Evolutionary conservation across 2,888 invertebrate genomes (phyloP).

Genomic region (Acanthosepion lycidas): DNA sequence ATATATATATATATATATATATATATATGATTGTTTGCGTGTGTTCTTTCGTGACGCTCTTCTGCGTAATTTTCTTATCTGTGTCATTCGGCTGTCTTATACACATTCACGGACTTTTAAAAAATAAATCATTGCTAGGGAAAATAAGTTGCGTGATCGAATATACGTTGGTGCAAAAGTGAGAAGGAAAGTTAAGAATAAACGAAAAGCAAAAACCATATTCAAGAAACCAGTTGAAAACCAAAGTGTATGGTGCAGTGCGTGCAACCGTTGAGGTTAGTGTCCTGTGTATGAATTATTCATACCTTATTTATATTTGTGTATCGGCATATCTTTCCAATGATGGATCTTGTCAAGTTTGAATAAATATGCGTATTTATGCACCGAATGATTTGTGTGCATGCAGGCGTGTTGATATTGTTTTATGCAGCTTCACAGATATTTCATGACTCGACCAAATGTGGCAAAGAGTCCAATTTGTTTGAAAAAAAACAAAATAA

Average conservation of each 20-base stretch:
- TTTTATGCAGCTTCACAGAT: no score
- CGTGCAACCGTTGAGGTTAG: conserved; percentile 22
- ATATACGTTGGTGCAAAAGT: not conserved
- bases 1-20: no score
- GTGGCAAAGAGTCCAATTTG: no score
- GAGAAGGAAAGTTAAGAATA: not conserved
- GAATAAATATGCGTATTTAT: not conserved
- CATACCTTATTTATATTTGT: not conserved
- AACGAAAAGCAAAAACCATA: not conserved
- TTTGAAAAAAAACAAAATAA: no score
- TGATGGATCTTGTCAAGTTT: not conserved
- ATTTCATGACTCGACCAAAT: no score
- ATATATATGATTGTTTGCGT: no score
- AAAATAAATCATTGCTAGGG: no score
- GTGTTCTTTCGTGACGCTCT: no score
- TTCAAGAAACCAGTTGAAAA: not conserved
- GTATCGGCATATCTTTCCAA: not conserved
- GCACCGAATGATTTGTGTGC: not conserved
- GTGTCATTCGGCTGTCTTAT: no score
- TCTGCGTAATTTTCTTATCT: no score
- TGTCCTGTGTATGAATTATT: not conserved
- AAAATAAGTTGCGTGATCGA: not conserved
- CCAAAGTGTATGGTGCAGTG: not conserved
- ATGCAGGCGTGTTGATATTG: not conserved
- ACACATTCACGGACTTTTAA: no score